Evolutionary conservation across 2,113 vertebrate species (phyloP).

Genomic region (Anthoscopus minutus): DNA sequence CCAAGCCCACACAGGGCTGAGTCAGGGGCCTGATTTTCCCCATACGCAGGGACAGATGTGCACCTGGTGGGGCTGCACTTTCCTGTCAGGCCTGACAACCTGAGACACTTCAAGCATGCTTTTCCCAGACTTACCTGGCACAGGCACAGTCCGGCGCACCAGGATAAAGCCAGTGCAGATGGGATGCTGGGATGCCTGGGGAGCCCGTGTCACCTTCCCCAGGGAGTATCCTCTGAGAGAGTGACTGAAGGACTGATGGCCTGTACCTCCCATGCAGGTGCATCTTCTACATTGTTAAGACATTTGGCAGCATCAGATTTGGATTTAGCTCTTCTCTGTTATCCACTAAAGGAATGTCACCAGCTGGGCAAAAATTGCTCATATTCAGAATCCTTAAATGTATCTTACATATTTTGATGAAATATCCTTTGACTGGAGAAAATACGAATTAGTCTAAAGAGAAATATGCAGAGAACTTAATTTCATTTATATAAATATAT

Average conservation of each 20-base stretch:
- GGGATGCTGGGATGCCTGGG: neutral
- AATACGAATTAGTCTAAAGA: neutral
- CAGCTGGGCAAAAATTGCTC: neutral
- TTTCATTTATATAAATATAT: neutral
- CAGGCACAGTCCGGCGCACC: accelerated
- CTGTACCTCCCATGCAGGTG: neutral
- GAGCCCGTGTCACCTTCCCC: neutral
- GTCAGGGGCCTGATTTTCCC: accelerated
- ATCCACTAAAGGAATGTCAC: neutral
- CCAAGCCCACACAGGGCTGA: neutral
- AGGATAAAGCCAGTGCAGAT: neutral
- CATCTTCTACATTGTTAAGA: neutral
- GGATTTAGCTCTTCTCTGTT: neutral
- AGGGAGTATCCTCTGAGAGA: neutral
- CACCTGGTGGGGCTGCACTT: neutral
- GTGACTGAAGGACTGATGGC: neutral
- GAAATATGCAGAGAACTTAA: neutral
- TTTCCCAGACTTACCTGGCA: neutral
- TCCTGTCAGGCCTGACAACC: neutral
- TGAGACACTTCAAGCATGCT: neutral
- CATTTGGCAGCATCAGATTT: neutral
- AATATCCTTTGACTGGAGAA: neutral
- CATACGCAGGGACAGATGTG: accelerated
- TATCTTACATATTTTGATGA: neutral
- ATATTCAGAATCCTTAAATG: accelerated